Evolutionary conservation across 2,888 invertebrate genomes (phyloP), one percentile per base, ranked within the genome.

Genomic region (Agrotis segetum): DNA sequence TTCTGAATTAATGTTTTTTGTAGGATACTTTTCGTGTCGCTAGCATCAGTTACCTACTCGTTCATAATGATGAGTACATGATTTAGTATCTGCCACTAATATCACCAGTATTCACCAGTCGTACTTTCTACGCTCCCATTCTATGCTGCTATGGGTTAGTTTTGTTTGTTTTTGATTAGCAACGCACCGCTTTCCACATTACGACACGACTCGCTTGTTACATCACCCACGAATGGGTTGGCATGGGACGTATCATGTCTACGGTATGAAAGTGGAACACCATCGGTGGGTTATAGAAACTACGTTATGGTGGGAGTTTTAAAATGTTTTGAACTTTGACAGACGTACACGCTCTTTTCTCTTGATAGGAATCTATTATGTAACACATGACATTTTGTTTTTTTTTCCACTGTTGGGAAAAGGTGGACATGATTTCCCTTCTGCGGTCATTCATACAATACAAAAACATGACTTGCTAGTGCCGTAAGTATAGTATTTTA

Each of bases 61-160:
- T 29, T 29, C 17, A 55, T 55, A 11, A 29, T 55, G 24, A 24
- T 55, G 11, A 13, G 19, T 19, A 53, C 24, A 16, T 53, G 17
- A 17, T 29, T 53, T 53, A 9, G 53, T 53, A 24, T 55, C 11
- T 5, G 17, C 7, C 29, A 55, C 29, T 29, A 17, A 17, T 29
- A 24, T 53, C 16, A 53, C 24, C 24, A 24, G 53, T n/a, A n/a
- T n/a, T n/a, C n/a, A n/a, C n/a, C n/a, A n/a, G n/a, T n/a, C n/a
- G 34, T n/a, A 79, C 78, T 77, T 81, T 76, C 81, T 81, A 71
- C 52, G 61, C 17, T 71, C 58, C 24, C 74, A 67, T 76, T 76
- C 56, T 72, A 58, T 76, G 44, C 66, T 59, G 59, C 67, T 62
- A 44, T 63, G 55, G 49, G 68, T 73, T 59, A 64, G 68, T 71